phyloP scores from a whole-genome alignment of 64 coral and sea anemone species.

The Catalaphyllia jardinei region DNA sequence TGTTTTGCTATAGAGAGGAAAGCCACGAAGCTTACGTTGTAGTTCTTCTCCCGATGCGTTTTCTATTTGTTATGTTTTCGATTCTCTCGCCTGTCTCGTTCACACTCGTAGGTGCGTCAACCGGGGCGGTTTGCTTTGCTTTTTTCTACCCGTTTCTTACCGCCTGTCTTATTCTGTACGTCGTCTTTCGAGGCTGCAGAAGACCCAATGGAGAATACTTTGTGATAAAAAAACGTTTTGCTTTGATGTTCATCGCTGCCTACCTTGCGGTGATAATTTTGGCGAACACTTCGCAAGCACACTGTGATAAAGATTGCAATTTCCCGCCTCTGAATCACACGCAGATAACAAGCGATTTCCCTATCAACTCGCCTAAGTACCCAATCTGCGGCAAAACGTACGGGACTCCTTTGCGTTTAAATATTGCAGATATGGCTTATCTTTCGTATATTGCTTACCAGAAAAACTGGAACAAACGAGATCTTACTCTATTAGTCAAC shows the following conservation, averaged over 20 bases:
- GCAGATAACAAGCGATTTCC: no score
- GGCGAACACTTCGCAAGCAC: background rate
- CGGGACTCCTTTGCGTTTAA: constrained; percentile 39
- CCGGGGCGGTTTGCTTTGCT: constrained; percentile 45
- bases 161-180: constrained; percentile 47
- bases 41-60: background rate
- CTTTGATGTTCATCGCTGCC: constrained; percentile 34
- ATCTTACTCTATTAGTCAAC: background rate
- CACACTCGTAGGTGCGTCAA: constrained; percentile 27
- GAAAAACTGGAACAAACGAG: constrained; percentile 5
- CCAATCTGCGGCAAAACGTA: constrained; percentile 59
- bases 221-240: constrained; percentile 62
- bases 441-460: constrained; percentile 54
- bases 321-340: constrained; percentile 9
- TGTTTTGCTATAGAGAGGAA: constrained; percentile 43
- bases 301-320: background rate
- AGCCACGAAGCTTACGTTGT: background rate
- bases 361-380: constrained; percentile 16
- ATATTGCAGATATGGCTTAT: constrained; percentile 68
- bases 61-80: constrained; percentile 27
- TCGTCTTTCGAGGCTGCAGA: constrained; percentile 39
- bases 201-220: constrained; percentile 46
- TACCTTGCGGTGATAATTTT: constrained; percentile 21
- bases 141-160: constrained; percentile 67
- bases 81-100: constrained; percentile 62